These are phyloP conservation scores for Arbacia lixula DNA, from an alignment of 53 echinoderm and acorn worm species.

Conservation along the genomic window DNA sequence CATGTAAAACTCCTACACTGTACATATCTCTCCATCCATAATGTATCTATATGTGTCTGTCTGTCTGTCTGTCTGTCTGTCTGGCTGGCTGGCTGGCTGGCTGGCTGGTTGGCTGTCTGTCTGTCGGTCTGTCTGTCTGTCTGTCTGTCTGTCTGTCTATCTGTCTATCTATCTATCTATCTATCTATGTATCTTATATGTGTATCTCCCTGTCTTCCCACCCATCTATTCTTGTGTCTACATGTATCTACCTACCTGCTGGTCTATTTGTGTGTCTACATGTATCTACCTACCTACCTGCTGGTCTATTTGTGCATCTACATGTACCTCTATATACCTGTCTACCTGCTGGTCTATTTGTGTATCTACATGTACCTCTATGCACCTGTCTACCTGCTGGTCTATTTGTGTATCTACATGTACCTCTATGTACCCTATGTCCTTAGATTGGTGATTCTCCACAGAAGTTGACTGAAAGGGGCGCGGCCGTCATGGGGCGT, in stretches of 20 bases:
- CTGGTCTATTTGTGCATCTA: background rate
- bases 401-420: background rate
- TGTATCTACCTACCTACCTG: background rate
- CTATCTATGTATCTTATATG: constrained; percentile 17
- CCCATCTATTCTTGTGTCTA: background rate
- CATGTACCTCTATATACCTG: background rate
- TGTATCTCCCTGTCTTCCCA: background rate
- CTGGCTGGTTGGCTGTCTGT: background rate
- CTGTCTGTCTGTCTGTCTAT: constrained; percentile 10
- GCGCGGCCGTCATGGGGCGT: constrained; percentile 89
- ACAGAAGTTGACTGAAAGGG: constrained; percentile 85
- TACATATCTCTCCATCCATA: too few relatives aligned
- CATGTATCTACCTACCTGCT: background rate
- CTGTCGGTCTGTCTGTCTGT: background rate
- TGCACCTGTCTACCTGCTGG: background rate
- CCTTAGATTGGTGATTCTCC: constrained; percentile 88
- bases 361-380: constrained; percentile 16
- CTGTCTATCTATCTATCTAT: constrained; percentile 32
- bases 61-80: background rate
- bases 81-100: background rate
- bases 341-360: background rate
- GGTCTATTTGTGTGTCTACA: constrained; percentile 19
- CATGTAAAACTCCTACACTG: too few relatives aligned
- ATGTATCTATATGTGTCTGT: background rate
- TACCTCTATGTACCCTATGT: background rate